Evolutionary conservation across 64 coral and sea anemone genomes (phyloP).

Genomic region (Trachythela sp.): DNA sequence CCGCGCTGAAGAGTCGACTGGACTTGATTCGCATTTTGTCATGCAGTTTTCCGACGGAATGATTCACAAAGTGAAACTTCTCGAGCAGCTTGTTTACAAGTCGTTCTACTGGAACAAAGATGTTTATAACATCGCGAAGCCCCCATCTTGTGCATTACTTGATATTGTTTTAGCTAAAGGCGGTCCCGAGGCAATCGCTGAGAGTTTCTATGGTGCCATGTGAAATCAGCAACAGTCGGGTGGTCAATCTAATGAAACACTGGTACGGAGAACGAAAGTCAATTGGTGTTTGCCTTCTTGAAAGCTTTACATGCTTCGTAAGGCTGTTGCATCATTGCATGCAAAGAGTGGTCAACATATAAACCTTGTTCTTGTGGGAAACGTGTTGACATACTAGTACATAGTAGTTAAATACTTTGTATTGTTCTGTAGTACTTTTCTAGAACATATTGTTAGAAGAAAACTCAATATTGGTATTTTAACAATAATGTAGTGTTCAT

Average conservation of each 20-base stretch:
- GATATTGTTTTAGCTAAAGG: conserved; percentile 11
- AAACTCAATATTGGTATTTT: no score
- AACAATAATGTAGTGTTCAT: no score
- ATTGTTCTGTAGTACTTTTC: no score
- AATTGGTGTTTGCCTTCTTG: conserved; percentile 5
- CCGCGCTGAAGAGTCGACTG: background rate
- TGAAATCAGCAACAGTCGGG: conserved; percentile 4
- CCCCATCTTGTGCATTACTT: background rate
- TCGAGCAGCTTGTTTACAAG: background rate
- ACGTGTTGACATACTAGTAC: no score
- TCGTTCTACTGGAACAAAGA: background rate
- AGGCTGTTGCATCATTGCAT: no score
- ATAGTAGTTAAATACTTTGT: no score
- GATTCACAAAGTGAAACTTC: background rate
- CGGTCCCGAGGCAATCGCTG: background rate
- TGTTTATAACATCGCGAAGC: background rate
- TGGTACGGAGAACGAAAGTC: background rate
- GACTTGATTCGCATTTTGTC: background rate
- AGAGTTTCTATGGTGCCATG: background rate
- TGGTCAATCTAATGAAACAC: background rate
- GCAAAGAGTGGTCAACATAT: no score
- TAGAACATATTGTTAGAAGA: no score
- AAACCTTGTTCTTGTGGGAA: no score
- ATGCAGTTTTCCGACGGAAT: background rate
- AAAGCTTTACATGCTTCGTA: no score